Conservation (phyloP, 2,113 vertebrate genomes). For the Sinocyclocheilus maitianheensis region DNA sequence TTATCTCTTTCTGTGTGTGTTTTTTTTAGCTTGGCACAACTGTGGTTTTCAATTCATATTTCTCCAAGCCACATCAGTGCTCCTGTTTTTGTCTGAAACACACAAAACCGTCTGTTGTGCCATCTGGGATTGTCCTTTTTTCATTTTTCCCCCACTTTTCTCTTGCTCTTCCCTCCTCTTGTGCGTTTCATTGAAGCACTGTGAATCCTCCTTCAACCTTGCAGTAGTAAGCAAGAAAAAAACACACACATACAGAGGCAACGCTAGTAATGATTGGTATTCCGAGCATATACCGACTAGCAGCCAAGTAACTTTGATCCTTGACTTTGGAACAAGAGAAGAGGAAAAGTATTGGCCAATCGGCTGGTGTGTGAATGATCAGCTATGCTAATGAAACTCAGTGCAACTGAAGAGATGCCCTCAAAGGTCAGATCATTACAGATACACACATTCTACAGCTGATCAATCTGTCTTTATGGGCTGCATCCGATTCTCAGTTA, state of each 20-base stretch:
- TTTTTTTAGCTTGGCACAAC: constrained; percentile 33
- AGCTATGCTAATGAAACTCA: constrained; percentile 33
- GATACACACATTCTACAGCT: constrained; percentile 18
- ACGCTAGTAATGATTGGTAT: constrained; percentile 48
- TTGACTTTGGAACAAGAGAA: constrained; percentile 46
- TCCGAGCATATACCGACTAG: constrained; percentile 7
- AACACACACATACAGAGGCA: constrained; percentile 8
- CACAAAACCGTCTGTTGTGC: constrained; percentile 60
- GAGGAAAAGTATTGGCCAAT: constrained; percentile 26
- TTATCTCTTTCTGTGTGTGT: neutral
- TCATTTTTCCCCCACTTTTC: constrained; percentile 11
- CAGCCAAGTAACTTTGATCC: constrained; percentile 57
- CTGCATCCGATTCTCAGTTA: neutral
- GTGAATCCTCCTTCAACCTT: constrained; percentile 35
- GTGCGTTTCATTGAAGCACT: constrained; percentile 42
- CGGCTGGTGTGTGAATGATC: constrained; percentile 32
- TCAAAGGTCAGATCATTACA: constrained; percentile 46
- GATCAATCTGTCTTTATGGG: constrained; percentile 44
- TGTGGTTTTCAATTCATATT: constrained; percentile 48
- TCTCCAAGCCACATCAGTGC: constrained; percentile 54
- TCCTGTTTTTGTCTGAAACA: constrained; percentile 58
- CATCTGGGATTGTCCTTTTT: constrained; percentile 60
- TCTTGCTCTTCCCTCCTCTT: constrained; percentile 35
- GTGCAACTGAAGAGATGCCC: constrained; percentile 25
- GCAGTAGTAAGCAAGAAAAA: constrained; percentile 35